A percentile compares a stretch with the other conserved stretches of the same genome.
Conservation (phyloP, 2,888 invertebrate genomes). For the Trissonchulus latispiculum region DNA sequence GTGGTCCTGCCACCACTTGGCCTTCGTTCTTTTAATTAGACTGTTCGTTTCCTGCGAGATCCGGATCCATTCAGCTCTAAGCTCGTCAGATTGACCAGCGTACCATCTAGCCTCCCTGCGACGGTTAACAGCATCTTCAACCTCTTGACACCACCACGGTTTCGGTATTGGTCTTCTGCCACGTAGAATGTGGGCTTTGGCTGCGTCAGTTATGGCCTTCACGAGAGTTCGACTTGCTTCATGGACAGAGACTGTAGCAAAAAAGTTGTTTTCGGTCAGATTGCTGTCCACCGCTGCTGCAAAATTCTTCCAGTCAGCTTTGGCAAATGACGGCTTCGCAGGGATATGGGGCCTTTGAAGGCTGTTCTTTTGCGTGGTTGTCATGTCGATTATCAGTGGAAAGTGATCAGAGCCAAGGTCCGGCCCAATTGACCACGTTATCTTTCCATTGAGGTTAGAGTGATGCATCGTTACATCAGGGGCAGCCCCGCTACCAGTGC, state of each 20-base stretch:
- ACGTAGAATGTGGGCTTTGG: neutral
- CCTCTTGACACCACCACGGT: neutral
- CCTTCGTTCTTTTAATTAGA: neutral
- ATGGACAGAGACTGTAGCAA: neutral
- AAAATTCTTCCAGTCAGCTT: slow-evolving; percentile 1
- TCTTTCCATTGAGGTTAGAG: neutral
- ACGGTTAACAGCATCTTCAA: neutral
- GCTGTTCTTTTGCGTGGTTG: neutral
- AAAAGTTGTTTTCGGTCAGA: neutral
- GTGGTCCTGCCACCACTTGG: slow-evolving; percentile 1
- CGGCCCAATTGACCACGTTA: neutral
- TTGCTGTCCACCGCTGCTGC: neutral
- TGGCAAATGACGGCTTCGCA: neutral
- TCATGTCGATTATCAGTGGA: neutral
- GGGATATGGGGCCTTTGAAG: neutral
- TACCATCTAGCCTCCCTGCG: neutral
- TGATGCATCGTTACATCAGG: neutral
- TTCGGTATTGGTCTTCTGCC: neutral
- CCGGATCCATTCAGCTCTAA: neutral
- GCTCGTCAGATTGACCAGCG: neutral
- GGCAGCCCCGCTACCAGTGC: neutral
- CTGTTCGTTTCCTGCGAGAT: neutral
- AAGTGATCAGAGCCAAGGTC: slow-evolving; percentile 3
- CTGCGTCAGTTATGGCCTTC: neutral
- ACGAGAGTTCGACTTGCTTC: neutral